These are phyloP conservation scores for Thamnophis sirtalis DNA, from an alignment of 2,113 vertebrate genomes.

Conservation along the genomic window DNA sequence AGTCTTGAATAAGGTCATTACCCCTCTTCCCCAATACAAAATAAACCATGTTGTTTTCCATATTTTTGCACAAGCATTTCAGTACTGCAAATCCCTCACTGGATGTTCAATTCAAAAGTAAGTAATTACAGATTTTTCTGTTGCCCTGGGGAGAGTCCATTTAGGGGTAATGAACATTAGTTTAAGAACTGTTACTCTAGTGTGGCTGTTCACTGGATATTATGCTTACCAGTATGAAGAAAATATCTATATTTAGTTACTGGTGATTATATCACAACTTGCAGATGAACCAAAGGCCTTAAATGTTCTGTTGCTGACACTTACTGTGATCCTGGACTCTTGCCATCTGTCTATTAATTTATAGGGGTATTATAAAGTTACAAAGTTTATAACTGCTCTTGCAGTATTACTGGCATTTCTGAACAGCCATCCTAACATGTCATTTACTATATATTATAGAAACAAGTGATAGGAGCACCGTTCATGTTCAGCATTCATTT, in stretches of 20 bases:
- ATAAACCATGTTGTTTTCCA: neutral
- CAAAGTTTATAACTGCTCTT: neutral
- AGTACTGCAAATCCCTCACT: neutral
- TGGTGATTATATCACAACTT: neutral
- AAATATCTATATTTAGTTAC: neutral
- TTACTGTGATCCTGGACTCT: neutral
- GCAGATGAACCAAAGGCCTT: neutral
- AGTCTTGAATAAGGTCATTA: neutral
- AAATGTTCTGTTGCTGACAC: neutral
- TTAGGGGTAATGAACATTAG: neutral
- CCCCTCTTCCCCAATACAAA: neutral
- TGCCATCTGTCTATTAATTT: neutral
- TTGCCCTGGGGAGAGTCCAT: neutral
- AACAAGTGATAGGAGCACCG: neutral
- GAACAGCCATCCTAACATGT: neutral
- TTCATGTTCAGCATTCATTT: neutral
- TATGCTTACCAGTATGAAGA: neutral
- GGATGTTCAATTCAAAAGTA: neutral
- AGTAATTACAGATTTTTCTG: neutral
- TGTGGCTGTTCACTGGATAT: neutral
- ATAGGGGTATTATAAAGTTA: neutral
- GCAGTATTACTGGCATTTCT: neutral
- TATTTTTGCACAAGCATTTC: neutral
- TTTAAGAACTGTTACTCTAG: neutral
- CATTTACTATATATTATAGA: neutral